Base-by-base conservation (phyloP, 2,888 invertebrate species). In the Patella caerulea region DNA sequence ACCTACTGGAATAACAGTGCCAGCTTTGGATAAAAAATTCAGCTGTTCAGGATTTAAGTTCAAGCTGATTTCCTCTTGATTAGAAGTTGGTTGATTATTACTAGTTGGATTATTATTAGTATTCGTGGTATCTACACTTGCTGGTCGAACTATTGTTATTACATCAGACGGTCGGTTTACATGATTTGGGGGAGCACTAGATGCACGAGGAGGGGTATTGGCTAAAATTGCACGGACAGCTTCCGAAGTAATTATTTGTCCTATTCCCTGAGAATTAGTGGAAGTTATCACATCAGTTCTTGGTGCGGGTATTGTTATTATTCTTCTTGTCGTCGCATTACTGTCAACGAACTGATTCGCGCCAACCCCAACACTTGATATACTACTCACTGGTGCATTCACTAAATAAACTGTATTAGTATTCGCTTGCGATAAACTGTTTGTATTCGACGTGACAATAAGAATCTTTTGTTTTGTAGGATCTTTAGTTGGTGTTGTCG, bases 1-100 rank as follows among this genome's bases (percentile, higher is more conserved):
- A 79, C 84, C 87, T 84, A 84, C 85, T 82, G 81, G 83, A 83
- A 86, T 85, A 85, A 85, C 85, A 86, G 87, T 86, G 86, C 88
- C 88, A 86, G 83, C 82, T 83, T 87, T 86, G 79, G 86, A 84
- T 86, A 88, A 86, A 86, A 87, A 86, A 86, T 85, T 86, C 74
- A 87, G 75, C 82, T 86, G 84, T 78, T 86, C 85, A 53, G 80
- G 78, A 71, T 71, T 75, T 73, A 79, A 71, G 75, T 78, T 70
- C 75, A 81, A 78, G 76, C 56, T 78, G 19, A 77, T 79, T 81
- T 72, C 83, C 72, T 75, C 79, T 17, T 70, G 78, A 78, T 15
- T 78, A 73, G 53, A 76, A 2, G 71, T 75, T 15, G 80, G 76
- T 14, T n/a, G 79, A 17, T 55, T 71, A 55, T 72, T 55, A 55